Evolutionary conservation across 2,888 invertebrate species (phyloP), one percentile per base, ranked within the genome.

Genomic region (Tachystola acroxantha): DNA sequence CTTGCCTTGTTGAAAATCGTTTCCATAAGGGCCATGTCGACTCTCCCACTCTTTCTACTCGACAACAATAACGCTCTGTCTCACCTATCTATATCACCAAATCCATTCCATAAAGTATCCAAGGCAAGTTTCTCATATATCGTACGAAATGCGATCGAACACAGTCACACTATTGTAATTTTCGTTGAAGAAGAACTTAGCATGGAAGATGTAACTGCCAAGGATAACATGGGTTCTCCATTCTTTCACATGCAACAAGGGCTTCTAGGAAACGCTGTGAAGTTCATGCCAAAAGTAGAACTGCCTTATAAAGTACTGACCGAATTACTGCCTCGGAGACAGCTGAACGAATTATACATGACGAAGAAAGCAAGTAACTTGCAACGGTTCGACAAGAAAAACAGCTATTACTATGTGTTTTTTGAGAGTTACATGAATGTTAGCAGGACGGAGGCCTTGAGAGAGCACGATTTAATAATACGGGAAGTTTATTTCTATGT

Each of bases 151-250:
- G 52, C 62, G 0, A 47, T 57, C 0, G 63, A 54, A 34, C 50
- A 39, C 1, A 53, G 61, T 19, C 55, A 57, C 22, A 49, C 59
- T 0, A 39, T 78, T 0, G 43, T 82, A 0, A 49, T 78, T 9
- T 82, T 82, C 24, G 37, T 73, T 0, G 82, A 82, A 51, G 68
- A 79, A 0, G 39, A 40, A 0, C 60, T 82, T 1, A 60, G 67
- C 31, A 39, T 56, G 0, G 84, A 82, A 50, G 78, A 80, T n/a
- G 40, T 77, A 1, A 64, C 64, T 3, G 7, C 40, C 0, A 77
- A 63, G 36, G 74, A 80, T 28, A 42, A 25, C 1, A 10, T 40
- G 0, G 84, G 80, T 0, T 53, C 70, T 0, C 72, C 80, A 0
- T 82, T 48, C 31, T 38, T 32, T 0, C 32, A 71, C 34, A 43